Evolutionary conservation across 1,140 invertebrate genomes (phyloP).

Genomic region (Drosophila parabipectinata): DNA sequence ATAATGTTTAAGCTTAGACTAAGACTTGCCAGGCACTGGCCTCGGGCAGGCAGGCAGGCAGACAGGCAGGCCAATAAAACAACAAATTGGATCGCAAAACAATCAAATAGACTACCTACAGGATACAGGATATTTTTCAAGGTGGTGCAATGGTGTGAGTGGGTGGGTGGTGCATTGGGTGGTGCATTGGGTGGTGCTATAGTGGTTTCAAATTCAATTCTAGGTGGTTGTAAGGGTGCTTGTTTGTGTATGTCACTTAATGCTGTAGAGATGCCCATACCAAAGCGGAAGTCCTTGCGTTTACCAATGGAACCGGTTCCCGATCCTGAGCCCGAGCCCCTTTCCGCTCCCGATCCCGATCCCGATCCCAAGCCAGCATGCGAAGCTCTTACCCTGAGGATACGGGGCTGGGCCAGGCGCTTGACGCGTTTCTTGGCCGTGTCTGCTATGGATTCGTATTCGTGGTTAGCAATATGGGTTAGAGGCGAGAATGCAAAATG

Average conservation of each 20-base stretch:
- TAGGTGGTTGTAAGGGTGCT: neutral
- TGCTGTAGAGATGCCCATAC: constrained; percentile 82
- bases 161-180: neutral
- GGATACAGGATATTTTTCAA: neutral
- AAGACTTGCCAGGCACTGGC: neutral
- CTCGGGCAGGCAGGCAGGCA: constrained; percentile 11
- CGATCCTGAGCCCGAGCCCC: constrained; percentile 16
- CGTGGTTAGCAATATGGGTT: constrained; percentile 27
- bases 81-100: constrained; percentile 34
- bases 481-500: constrained; percentile 30
- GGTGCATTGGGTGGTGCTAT: neutral
- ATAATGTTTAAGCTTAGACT: constrained; percentile 35
- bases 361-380: constrained; percentile 69
- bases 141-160: neutral
- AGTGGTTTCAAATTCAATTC: neutral
- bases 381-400: constrained; percentile 79
- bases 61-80: constrained; percentile 29
- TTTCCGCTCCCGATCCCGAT: constrained; percentile 41
- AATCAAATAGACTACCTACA: constrained; percentile 32
- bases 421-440: constrained; percentile 68
- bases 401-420: constrained; percentile 82
- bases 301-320: constrained; percentile 49
- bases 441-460: constrained; percentile 37
- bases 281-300: constrained; percentile 86
- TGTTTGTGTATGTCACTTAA: constrained; percentile 16